These are phyloP conservation scores for Nesogale talazaci DNA, from an alignment of 2,113 vertebrate species.

Conservation along the genomic window DNA sequence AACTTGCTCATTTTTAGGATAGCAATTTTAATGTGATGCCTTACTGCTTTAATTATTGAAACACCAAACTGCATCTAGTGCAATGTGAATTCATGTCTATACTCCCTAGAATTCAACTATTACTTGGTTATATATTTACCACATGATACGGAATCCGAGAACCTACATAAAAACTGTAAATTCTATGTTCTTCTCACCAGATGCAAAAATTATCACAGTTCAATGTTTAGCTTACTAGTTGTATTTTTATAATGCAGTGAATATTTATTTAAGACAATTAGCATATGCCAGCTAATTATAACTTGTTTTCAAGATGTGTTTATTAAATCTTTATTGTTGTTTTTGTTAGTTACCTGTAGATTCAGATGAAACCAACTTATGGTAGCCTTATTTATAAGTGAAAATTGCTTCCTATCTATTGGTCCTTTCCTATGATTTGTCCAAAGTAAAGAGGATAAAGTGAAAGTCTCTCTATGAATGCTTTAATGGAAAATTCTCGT, in stretches of 20 bases:
- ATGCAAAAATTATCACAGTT: background rate
- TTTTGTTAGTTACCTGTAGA: background rate
- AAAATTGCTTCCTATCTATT: background rate
- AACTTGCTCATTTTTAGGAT: background rate
- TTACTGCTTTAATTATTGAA: slow-evolving; percentile 27
- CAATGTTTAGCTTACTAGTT: background rate
- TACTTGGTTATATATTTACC: background rate
- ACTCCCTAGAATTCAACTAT: slow-evolving; percentile 13
- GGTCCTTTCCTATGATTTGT: background rate
- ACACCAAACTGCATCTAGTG: background rate
- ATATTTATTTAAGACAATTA: slow-evolving; percentile 18
- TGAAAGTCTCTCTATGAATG: background rate
- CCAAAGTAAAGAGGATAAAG: background rate
- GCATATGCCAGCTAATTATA: background rate
- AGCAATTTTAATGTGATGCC: background rate
- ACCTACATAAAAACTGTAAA: background rate
- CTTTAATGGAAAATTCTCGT: background rate
- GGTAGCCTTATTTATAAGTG: background rate
- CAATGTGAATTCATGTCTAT: background rate
- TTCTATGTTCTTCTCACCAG: background rate
- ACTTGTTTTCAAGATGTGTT: slow-evolving; percentile 10
- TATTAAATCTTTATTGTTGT: background rate
- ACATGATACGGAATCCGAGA: background rate
- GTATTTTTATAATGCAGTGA: slow-evolving; percentile 5
- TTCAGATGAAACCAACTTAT: background rate